Evolutionary conservation across 1,140 invertebrate species (phyloP).

Genomic region (Bombyx mori): DNA sequence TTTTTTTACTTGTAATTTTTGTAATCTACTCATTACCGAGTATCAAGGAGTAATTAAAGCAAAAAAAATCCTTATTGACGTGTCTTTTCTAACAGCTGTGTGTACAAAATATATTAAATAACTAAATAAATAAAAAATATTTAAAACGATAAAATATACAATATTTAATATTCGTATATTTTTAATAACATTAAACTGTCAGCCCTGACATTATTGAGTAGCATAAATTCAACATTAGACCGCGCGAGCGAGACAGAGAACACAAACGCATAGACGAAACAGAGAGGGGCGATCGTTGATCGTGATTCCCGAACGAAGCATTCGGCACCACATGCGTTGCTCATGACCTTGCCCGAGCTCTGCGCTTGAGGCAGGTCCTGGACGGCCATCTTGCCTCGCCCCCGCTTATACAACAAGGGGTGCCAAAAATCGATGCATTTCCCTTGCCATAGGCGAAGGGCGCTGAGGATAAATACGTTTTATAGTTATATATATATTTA

Average conservation of each 20-base stretch:
- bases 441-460: conserved; percentile 47
- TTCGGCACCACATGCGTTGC: conserved; percentile 39
- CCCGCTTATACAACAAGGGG: conserved; percentile 40
- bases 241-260: conserved; percentile 19
- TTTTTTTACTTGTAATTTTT: too few relatives aligned
- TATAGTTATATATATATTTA: too few relatives aligned
- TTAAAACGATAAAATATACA: too few relatives aligned
- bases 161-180: neutral
- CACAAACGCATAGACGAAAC: neutral
- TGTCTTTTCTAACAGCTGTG: too few relatives aligned
- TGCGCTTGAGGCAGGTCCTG: conserved; percentile 63
- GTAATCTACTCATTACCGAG: too few relatives aligned
- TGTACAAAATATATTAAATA: too few relatives aligned
- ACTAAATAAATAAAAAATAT: too few relatives aligned
- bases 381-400: conserved; percentile 53
- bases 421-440: conserved; percentile 64
- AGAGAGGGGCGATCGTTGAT: conserved; percentile 18
- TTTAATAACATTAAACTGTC: conserved; percentile 9
- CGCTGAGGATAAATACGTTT: conserved; percentile 12
- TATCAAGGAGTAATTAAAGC: too few relatives aligned
- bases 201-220: conserved; percentile 49
- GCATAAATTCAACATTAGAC: conserved; percentile 35
- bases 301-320: conserved; percentile 45
- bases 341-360: conserved; percentile 53
- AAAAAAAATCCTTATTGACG: too few relatives aligned